Evolutionary conservation across 2,888 invertebrate genomes (phyloP).

Genomic region (Phorcus lineatus): DNA sequence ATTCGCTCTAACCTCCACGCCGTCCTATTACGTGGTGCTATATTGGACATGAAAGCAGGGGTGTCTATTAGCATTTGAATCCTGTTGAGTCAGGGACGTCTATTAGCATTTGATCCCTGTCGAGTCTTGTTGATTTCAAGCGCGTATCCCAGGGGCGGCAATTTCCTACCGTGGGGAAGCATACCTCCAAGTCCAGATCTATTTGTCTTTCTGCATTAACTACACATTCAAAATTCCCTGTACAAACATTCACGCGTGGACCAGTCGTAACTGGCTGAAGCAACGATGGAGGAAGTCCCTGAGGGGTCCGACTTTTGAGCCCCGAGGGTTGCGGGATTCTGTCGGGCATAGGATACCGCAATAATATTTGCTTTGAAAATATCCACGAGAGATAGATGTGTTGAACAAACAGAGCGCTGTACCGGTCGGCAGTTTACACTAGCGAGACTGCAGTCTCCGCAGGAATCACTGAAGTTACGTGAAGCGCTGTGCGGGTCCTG

Average conservation of each 20-base stretch:
- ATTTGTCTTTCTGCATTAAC: slow-evolving; percentile 10
- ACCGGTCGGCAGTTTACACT: background rate
- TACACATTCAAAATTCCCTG: background rate
- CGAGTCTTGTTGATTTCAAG: background rate
- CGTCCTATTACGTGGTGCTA: no score
- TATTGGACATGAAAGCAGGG: no score
- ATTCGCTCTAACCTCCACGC: no score
- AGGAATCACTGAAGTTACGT: background rate
- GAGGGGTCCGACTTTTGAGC: background rate
- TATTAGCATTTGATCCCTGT: no score
- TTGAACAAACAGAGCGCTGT: slow-evolving; percentile 1
- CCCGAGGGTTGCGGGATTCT: background rate
- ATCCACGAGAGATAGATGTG: slow-evolving; percentile 10
- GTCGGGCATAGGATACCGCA: background rate
- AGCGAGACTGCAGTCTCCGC: background rate
- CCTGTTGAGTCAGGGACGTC: no score
- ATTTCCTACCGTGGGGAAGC: background rate
- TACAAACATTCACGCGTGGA: background rate
- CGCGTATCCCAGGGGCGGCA: background rate
- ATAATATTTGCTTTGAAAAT: slow-evolving; percentile 13
- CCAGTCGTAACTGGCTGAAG: background rate
- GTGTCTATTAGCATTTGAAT: no score
- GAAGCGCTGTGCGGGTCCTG: background rate
- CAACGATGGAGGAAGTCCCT: background rate
- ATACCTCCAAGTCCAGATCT: background rate